These are phyloP conservation scores for Diabrotica undecimpunctata DNA, from an alignment of 1,140 invertebrate genomes.

Conservation along the genomic window DNA sequence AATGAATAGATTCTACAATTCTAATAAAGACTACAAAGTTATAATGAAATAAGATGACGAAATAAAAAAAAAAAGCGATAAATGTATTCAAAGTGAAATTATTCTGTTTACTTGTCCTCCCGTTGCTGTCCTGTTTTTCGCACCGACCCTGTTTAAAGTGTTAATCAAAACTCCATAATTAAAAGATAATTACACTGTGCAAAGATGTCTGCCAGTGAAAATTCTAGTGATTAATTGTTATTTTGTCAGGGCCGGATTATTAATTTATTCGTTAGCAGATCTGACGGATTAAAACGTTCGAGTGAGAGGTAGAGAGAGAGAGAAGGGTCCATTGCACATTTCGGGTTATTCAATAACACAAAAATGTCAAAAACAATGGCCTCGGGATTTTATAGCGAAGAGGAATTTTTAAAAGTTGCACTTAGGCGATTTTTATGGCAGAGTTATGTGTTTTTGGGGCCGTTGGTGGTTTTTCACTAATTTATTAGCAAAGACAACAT, in stretches of 20 bases:
- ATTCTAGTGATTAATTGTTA: conserved; percentile 32
- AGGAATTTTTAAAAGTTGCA: too few species aligned
- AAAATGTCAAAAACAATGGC: conserved; percentile 14
- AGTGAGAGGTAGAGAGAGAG: not conserved
- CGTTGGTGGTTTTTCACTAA: too few species aligned
- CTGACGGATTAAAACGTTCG: conserved; percentile 10
- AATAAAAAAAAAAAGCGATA: too few species aligned
- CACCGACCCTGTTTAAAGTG: conserved; percentile 6
- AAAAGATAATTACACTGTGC: conserved; percentile 32
- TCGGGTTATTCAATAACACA: conserved; percentile 5
- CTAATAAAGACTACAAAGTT: too few species aligned
- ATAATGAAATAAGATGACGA: too few species aligned
- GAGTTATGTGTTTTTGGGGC: too few species aligned
- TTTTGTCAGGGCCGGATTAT: conserved; percentile 15
- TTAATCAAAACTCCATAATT: conserved; percentile 33
- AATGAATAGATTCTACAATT: too few species aligned
- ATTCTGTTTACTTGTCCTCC: too few species aligned
- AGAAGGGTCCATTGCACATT: conserved; percentile 4
- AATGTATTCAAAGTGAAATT: too few species aligned
- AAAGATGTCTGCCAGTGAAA: conserved; percentile 19
- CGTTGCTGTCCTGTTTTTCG: too few species aligned
- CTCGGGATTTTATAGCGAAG: not conserved
- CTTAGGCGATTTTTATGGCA: too few species aligned
- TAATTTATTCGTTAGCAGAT: conserved; percentile 11
- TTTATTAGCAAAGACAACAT: too few species aligned